phyloP scores from a whole-genome alignment of 1,140 invertebrate genomes.

The Monomorium pharaonis region DNA sequence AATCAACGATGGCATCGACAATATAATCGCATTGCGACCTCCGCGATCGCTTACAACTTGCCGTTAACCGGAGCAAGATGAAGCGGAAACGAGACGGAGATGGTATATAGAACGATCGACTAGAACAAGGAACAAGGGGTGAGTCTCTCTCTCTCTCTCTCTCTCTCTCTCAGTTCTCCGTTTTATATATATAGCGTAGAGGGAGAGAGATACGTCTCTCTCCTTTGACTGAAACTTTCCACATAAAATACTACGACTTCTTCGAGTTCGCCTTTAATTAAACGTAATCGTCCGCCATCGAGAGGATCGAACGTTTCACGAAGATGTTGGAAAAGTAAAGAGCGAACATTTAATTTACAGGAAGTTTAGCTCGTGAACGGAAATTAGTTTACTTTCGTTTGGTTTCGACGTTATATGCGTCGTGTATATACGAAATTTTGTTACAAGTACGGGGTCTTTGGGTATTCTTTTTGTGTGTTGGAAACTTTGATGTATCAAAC shows the following conservation, averaged over 20 bases:
- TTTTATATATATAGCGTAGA: background rate
- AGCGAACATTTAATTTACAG: conserved; percentile 45
- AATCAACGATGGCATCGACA: conserved; percentile 19
- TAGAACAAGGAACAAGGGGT: conserved; percentile 38
- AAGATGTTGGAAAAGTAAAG: conserved; percentile 27
- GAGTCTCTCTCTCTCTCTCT: too few species aligned
- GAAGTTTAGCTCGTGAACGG: conserved; percentile 16
- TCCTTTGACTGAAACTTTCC: conserved; percentile 48
- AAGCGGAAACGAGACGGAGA: conserved; percentile 31
- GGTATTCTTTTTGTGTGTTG: background rate
- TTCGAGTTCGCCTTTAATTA: conserved; percentile 54
- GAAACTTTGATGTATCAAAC: background rate
- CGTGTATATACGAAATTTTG: background rate
- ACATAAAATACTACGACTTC: conserved; percentile 58
- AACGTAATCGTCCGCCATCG: conserved; percentile 42
- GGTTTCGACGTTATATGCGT: conserved; percentile 5
- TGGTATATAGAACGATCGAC: background rate
- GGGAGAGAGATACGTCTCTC: conserved; percentile 29
- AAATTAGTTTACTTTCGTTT: conserved; percentile 35
- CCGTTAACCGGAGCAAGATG: conserved; percentile 45
- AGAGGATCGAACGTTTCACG: conserved; percentile 39
- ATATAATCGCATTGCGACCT: conserved; percentile 45
- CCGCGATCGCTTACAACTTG: conserved; percentile 42
- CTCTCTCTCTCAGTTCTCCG: background rate
- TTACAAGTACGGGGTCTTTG: background rate